Base-by-base conservation (phyloP, 2,113 vertebrate genomes). In the Tyto alba region DNA sequence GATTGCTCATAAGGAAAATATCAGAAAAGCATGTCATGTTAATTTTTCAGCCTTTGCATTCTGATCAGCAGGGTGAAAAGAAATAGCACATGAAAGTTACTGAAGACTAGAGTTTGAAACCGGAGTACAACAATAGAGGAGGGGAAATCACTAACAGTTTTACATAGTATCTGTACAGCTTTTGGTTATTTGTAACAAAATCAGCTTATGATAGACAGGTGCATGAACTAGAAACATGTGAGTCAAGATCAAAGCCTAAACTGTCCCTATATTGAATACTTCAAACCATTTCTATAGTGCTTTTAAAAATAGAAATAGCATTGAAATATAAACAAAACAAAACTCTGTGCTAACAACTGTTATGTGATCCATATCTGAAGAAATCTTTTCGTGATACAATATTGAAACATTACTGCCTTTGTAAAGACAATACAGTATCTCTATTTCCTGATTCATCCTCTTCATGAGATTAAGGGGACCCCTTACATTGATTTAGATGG, bases 131-230 rank as follows among this genome's bases (percentile, higher is more conserved):
- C 21, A 79, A n/a, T 0, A 19, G 15, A 45, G 11, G 9, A 20
- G 8, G 9, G 16, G 52, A 75, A 60, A 60, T 43, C 59, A 79
- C n/a, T 62, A 83, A 59, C 10, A 68, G 73, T 74, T 88, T 62
- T 92, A 77, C 1, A 1, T 6, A n/a, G 53, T 47, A 83, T 57
- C 55, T 80, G 32, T 80, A 77, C 17, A 77, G 63, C 25, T 92
- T 90, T 66, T 45, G 13, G 68, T 92, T 94, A 92, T 90, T 90
- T 92, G 62, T 80, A 95, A 93, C 32, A 84, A 93, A 88, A 92
- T 66, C 86, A 88, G 66, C 72, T 90, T 83, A 89, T 0, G 0
- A 78, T 6, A 88, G 30, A 64, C 69, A 47, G 19, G 27, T 32
- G 63, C 72, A 83, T 73, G 75, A 90, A 74, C 60, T 29, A 75